These are phyloP conservation scores for Irena cyanogastra DNA, from an alignment of 2,113 vertebrate species.

Conservation along the genomic window DNA sequence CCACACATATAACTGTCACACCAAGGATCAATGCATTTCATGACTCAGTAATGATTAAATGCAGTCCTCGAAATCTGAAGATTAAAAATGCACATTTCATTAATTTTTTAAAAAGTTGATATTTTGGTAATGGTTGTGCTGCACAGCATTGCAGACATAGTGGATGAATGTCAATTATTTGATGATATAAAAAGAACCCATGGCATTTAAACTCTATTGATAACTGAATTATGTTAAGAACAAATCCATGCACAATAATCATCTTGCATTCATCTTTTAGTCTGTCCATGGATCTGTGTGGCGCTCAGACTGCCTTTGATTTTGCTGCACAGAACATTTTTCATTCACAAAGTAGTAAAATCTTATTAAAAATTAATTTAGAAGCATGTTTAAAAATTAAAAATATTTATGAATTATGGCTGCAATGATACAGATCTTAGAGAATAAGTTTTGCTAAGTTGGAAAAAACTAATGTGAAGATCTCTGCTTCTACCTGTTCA, in stretches of 20 bases:
- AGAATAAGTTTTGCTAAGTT: not conserved
- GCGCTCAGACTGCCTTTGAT: slow-evolving; percentile 3
- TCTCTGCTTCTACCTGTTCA: not conserved
- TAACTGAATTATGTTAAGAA: not conserved
- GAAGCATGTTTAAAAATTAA: slow-evolving; percentile 54
- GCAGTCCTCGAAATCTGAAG: not conserved
- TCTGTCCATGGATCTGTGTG: not conserved
- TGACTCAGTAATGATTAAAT: not conserved
- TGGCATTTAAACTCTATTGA: not conserved
- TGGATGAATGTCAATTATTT: not conserved
- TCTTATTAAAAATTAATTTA: slow-evolving; percentile 53
- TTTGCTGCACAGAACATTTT: slow-evolving; percentile 8
- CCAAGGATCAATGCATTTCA: not conserved
- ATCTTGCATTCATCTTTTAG: not conserved
- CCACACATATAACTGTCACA: not conserved
- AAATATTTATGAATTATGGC: slow-evolving; percentile 19
- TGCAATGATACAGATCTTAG: not conserved
- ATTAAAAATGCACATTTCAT: not conserved
- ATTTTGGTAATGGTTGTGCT: not conserved
- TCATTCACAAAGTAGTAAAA: not conserved
- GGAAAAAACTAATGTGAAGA: not conserved
- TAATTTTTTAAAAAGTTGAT: not conserved
- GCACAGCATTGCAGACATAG: not conserved
- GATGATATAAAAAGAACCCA: not conserved
- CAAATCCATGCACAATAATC: not conserved